Base-by-base conservation (phyloP, 2,113 vertebrate species). In the Antigone vipio region DNA sequence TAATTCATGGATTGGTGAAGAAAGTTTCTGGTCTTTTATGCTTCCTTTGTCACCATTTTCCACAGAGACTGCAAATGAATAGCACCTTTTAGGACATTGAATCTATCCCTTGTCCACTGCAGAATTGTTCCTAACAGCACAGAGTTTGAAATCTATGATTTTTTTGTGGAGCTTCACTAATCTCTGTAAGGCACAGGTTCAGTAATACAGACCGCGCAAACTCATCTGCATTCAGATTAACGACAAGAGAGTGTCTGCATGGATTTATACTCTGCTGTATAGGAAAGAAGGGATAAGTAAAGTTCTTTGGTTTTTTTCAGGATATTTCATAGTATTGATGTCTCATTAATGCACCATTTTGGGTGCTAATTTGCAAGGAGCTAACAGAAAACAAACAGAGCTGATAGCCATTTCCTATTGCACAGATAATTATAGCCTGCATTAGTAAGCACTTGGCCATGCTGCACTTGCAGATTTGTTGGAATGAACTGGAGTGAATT, bases 361-460 rank as follows among this genome's bases (percentile, higher is more conserved):
- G 77, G 40, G 18, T 76, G 85, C 35, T 88, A 47, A 92, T 88
- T 83, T 91, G 30, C 52, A 52, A 86, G 44, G 47, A 75, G 13
- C 35, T 85, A 69, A 60, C 69, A 80, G 85, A 95, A 94, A 92
- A 63, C 58, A 96, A 92, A 79, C 38, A 90, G 35, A 90, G 21
- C 75, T 85, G 52, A 77, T 66, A 94, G 72, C 56, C 42, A 8
- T 92, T 95, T 95, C 34, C n/a, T 90, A 26, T 77, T 94, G 75
- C 64, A 83, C 10, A 77, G 72, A 63, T 88, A 88, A 89, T 93
- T 89, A 63, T 32, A 95, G 85, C 58, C 56, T 92, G 23, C 21
- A 32, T 67, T 58, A 47, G 2, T 58, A 85, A 93, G 55, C 80
- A 14, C 23, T 88, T 93, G 42, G 47, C 75, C 24, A 16, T 44